A percentile compares a stretch with the other conserved stretches of the same genome.
phyloP scores from a whole-genome alignment of 2,113 vertebrate species.

The Scatophagus argus region DNA sequence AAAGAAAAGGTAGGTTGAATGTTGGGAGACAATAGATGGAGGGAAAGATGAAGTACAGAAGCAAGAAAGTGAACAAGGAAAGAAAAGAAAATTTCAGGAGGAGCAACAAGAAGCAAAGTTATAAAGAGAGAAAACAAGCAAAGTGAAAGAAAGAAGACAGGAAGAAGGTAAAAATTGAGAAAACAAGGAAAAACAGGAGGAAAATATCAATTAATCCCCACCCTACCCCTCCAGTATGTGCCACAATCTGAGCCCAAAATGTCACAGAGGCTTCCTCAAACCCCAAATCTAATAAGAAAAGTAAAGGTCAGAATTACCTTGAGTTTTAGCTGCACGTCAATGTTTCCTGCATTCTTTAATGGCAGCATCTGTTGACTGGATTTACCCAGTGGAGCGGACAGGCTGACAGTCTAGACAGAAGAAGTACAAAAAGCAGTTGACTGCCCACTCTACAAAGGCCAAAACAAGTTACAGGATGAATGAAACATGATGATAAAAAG shows the following conservation, averaged over 20 bases:
- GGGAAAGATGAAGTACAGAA: neutral
- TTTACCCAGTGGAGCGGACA: constrained; percentile 85
- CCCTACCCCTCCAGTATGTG: too few relatives aligned
- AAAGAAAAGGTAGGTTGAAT: neutral
- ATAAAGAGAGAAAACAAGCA: neutral
- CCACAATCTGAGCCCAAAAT: constrained; percentile 46
- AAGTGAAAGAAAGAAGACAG: neutral
- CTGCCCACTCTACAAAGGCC: neutral
- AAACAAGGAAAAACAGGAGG: constrained; percentile 9
- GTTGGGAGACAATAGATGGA: neutral
- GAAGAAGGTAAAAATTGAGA: neutral
- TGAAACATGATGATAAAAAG: neutral
- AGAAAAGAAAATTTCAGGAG: neutral
- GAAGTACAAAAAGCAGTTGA: constrained; percentile 16
- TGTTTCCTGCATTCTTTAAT: constrained; percentile 96
- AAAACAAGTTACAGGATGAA: constrained; percentile 3
- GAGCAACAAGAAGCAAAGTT: neutral
- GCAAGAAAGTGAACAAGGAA: neutral
- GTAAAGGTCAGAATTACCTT: constrained; percentile 85
- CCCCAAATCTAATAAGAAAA: constrained; percentile 58
- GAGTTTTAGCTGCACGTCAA: constrained; percentile 89
- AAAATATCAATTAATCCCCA: constrained; percentile 44
- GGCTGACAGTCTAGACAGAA: constrained; percentile 85
- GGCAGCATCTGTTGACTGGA: constrained; percentile 88
- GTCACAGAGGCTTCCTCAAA: constrained; percentile 56